These are phyloP conservation scores for Lepisosteus oculatus DNA, from an alignment of 2,113 vertebrate species.

Conservation along the genomic window DNA sequence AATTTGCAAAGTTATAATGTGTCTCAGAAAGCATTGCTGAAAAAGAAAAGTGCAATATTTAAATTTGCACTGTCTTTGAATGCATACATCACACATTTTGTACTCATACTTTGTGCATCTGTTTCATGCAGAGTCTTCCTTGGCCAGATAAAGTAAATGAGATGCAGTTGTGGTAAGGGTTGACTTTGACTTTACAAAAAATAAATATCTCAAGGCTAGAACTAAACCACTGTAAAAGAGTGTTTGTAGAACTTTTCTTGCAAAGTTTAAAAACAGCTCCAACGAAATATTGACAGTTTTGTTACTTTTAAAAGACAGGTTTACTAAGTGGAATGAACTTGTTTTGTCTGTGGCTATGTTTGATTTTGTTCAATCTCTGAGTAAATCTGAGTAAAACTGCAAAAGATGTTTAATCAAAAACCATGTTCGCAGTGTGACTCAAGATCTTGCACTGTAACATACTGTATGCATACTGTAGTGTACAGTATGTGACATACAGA, in stretches of 20 bases:
- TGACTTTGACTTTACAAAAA: background rate
- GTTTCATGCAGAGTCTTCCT: background rate
- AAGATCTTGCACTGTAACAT: no score
- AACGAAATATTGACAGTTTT: background rate
- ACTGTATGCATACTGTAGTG: no score
- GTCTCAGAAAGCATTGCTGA: slow-evolving; percentile 10
- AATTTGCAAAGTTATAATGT: slow-evolving; percentile 48
- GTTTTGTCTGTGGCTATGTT: background rate
- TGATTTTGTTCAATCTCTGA: background rate
- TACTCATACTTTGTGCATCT: background rate
- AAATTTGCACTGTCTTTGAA: slow-evolving; percentile 23
- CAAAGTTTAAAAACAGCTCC: background rate
- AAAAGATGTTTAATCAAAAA: slow-evolving; percentile 3
- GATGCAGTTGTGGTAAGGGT: background rate
- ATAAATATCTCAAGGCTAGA: slow-evolving; percentile 12
- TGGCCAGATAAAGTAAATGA: background rate
- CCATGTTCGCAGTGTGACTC: background rate
- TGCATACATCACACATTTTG: background rate
- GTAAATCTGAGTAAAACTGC: background rate
- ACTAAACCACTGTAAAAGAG: background rate
- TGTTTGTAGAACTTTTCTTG: background rate
- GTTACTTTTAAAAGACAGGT: background rate
- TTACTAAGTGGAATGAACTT: slow-evolving; percentile 6
- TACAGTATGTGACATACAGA: background rate
- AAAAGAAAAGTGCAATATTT: slow-evolving; percentile 25